Conservation (phyloP, 2,797 vertebrate genomes). For the Phataginus tricuspis region DNA sequence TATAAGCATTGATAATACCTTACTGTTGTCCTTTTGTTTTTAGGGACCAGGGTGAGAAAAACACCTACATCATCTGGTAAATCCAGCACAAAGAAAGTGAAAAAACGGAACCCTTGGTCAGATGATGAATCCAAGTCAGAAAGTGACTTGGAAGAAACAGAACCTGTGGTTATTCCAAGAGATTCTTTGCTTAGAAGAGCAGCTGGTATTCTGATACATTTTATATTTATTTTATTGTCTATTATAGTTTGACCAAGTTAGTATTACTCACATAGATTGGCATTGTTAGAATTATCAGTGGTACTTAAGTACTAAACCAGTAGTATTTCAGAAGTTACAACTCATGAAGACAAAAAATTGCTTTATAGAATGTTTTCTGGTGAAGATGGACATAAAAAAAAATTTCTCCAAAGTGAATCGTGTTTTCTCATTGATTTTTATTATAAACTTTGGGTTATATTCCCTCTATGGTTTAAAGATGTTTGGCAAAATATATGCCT, state of each 20-base stretch:
- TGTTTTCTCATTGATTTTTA: conserved; percentile 4
- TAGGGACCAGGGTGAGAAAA: conserved; percentile 92
- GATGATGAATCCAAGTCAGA: conserved; percentile 96
- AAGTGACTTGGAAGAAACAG: conserved; percentile 93
- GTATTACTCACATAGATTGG: not conserved
- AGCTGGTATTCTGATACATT: conserved; percentile 89
- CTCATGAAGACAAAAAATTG: not conserved
- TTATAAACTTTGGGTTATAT: not conserved
- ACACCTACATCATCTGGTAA: conserved; percentile 88
- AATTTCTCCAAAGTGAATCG: conserved; percentile 28
- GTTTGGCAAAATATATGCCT: not conserved
- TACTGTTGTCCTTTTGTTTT: conserved; percentile 63
- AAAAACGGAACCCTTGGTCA: conserved; percentile 99
- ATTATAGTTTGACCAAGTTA: not conserved
- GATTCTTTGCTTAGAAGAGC: conserved; percentile 95
- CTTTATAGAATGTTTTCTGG: conserved; percentile 12
- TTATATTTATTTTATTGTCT: conserved; percentile 43
- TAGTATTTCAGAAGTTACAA: not conserved
- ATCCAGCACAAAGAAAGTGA: conserved; percentile 91
- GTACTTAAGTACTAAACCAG: conserved; percentile 14
- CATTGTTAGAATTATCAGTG: not conserved
- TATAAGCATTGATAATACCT: not conserved
- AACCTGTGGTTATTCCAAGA: conserved; percentile 93
- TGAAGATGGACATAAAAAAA: not conserved
- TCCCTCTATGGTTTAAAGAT: not conserved